phyloP scores from a whole-genome alignment of 2,888 invertebrate species.

The Ethmia dodecea region DNA sequence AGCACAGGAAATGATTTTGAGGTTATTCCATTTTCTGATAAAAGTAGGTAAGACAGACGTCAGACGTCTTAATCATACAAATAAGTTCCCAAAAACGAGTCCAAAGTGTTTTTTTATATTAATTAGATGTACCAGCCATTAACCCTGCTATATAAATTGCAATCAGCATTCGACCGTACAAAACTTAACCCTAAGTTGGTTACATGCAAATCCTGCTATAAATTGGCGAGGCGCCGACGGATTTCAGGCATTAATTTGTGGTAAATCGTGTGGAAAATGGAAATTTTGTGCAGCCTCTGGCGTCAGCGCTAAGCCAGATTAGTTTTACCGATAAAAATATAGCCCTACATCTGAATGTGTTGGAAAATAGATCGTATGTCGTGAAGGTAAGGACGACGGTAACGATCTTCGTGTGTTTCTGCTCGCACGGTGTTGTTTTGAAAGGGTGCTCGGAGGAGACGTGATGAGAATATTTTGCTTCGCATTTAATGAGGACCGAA shows the following conservation, averaged over 20 bases:
- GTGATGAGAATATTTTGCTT: constrained; percentile 54
- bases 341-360: constrained; percentile 5
- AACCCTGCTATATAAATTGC: constrained; percentile 26
- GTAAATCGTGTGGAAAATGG: constrained; percentile 75
- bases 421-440: constrained; percentile 12
- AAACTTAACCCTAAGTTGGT: constrained; percentile 44
- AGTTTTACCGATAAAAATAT: constrained; percentile 25
- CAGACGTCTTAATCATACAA: too few relatives aligned
- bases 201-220: constrained; percentile 66
- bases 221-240: constrained; percentile 66
- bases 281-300: constrained; percentile 73
- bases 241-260: constrained; percentile 72
- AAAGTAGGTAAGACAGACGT: too few relatives aligned
- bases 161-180: constrained; percentile 39
- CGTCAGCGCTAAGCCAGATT: constrained; percentile 38
- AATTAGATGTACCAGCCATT: too few relatives aligned
- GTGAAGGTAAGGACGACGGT: constrained; percentile 20
- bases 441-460: constrained; percentile 31
- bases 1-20: too few relatives aligned
- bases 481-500: constrained; percentile 44
- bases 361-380: constrained; percentile 26
- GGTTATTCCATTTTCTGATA: too few relatives aligned
- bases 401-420: constrained; percentile 9
- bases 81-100: too few relatives aligned
- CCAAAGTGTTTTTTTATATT: too few relatives aligned